Percentiles rank a stretch among this genome's conserved stretches.
Conservation (phyloP, 2,888 invertebrate species). For the Trissonchulus sp. region DNA sequence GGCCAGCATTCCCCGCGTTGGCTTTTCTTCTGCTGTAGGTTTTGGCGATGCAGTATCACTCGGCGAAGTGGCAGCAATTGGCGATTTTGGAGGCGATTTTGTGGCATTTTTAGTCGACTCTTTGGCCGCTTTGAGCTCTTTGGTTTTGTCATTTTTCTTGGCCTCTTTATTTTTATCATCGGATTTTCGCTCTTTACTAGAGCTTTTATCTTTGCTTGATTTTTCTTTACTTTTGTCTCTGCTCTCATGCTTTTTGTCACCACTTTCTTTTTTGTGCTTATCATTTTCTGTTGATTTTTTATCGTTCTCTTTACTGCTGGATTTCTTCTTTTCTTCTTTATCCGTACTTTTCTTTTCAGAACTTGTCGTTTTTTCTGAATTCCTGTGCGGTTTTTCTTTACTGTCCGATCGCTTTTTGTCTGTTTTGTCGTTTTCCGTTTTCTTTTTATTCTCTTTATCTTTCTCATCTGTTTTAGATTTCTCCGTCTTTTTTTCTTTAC, state of each 20-base stretch:
- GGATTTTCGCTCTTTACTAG: not conserved
- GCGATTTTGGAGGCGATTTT: conserved; percentile 18
- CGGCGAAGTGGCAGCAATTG: not conserved
- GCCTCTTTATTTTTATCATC: not conserved
- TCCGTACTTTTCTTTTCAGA: not conserved
- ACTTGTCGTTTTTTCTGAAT: not conserved
- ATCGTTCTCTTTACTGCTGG: not conserved
- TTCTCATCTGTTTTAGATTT: conserved; percentile 5
- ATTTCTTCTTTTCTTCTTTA: conserved; percentile 10
- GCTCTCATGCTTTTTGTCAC: not conserved
- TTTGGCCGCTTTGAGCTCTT: not conserved
- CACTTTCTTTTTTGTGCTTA: not conserved
- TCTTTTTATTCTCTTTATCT: not conserved
- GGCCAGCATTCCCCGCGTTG: not conserved
- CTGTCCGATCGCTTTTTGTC: not conserved
- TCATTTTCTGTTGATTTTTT: not conserved
- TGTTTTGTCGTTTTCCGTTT: not conserved
- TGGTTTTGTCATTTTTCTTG: not conserved
- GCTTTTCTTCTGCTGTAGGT: not conserved
- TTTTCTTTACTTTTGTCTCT: conserved; percentile 19
- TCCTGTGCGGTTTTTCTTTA: not conserved
- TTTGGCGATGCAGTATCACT: not conserved
- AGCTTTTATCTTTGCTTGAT: not conserved
- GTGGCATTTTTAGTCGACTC: not conserved
- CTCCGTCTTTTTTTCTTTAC: no score